Evolutionary conservation across 2,797 vertebrate species (phyloP), one percentile per base, ranked within the genome.

Genomic region (Ctenochaetus hawaiiensis): DNA sequence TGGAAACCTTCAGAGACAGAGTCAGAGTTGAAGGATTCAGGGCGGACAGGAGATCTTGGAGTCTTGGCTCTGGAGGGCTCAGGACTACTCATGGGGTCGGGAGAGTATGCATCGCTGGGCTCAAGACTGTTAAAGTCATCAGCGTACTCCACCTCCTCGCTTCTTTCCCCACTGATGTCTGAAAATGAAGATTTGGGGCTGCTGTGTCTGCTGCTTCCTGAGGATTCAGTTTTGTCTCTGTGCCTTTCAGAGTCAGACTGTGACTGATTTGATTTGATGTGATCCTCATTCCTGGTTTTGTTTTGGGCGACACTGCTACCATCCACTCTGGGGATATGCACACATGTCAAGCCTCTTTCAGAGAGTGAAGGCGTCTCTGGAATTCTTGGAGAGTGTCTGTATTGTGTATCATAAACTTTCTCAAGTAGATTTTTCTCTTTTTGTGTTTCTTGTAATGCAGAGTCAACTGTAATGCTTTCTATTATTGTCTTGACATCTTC

Each of bases 111-210:
- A 34, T 92, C 93, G 1, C 72, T 95, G 49, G 90, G 83, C n/a
- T 96, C 95, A 0, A 92, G 65, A 66, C 94, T 95, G 75, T 84
- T 95, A 76, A 97, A 96, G 86, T 97, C 96, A 83, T 98, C 97
- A 4, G 92, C 94, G 69, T 95, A 96, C 8, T 91, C 91, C 16
- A 77, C 90, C 17, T 92, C 91, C 62, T 94, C 90, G 26, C 81
- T 73, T 73, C 90, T 95, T 62, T 78, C 81, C 44, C 85, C 0
- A 0, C 94, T 93, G 72, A 93, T 92, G 67, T 91, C 90, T 2
- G 95, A 95, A 59, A 92, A 91, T 10, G 86, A 83, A 16, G 89
- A 87, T 68, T 91, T 86, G 22, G 83, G 84, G 63, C 80, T 84
- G 77, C 83, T 92, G 72, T 75, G 82, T 77, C 56, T 67, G 47